Base-by-base conservation (phyloP, 2,888 invertebrate species). In the Cephus nigrinus region DNA sequence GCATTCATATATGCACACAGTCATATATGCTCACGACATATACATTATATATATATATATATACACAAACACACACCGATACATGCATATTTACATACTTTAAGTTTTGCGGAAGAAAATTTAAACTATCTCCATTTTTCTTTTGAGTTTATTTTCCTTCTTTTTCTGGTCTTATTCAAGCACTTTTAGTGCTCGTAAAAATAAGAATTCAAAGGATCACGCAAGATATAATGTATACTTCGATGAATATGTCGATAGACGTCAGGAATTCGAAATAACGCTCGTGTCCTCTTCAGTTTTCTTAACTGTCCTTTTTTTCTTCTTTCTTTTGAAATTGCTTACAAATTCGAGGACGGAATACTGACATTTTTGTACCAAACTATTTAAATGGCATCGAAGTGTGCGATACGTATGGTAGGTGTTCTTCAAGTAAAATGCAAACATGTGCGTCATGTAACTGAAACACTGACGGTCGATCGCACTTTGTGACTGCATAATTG, bases 291-390 rank as follows among this genome's bases (percentile, higher is more conserved):
- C 23, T 15, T 55, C 2, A 55, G 23, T 55, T 55, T 55, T 55
- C 55, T 55, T 55, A 9, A 55, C 55, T 55, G 55, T 55, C 23
- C 0, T 23, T 55, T 55, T 55, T 23, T 40, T 9, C 23, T 5
- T 23, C 23, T 55, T 23, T 55, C 23, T 40, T 5, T 23, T 55
- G 55, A 23, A 23, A 23, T 23, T 55, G 9, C n/a, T 35, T 34
- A 30, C 33, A 12, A 32, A 9, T 34, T 33, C 12, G 23, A 23
- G 15, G 3, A 74, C 35, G 35, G 5, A 74, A 74, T 76, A 84
- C 83, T 81, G 84, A 85, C 85, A 87, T 88, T 88, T 55, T 88
- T 88, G 86, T 88, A 88, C 84, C 86, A 86, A 87, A 87, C 86
- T 84, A 86, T 83, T 84, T 82, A 84, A 82, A 81, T 84, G 82